These are phyloP conservation scores for Choloepus hoffmanni DNA, from an alignment of 2,113 vertebrate species.

Conservation along the genomic window DNA sequence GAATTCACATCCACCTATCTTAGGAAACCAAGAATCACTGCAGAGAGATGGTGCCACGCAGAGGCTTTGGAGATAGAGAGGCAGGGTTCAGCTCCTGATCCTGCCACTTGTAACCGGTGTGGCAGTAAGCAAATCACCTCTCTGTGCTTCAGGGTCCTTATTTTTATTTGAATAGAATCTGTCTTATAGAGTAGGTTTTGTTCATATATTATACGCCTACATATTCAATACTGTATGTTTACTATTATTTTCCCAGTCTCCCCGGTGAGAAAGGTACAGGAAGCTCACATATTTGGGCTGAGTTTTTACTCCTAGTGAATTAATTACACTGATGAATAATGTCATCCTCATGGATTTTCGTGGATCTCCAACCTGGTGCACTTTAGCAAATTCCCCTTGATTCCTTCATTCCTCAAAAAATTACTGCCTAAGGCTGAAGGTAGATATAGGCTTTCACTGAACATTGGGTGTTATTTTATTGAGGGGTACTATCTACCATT, in stretches of 20 bases:
- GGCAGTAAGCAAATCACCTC: neutral
- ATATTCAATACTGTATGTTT: neutral
- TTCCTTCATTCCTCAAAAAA: neutral
- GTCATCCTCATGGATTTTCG: neutral
- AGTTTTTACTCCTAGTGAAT: neutral
- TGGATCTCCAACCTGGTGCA: fast-evolving
- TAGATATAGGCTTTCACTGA: neutral
- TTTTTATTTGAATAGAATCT: neutral
- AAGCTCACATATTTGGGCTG: neutral
- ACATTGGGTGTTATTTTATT: neutral
- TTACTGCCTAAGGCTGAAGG: neutral
- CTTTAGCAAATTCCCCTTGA: neutral
- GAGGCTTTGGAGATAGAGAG: neutral
- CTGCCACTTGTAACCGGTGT: neutral
- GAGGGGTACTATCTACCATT: neutral
- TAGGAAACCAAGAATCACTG: neutral
- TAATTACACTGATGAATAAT: neutral
- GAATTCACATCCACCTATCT: neutral
- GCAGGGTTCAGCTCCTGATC: neutral
- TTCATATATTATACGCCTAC: neutral
- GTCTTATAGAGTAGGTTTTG: neutral
- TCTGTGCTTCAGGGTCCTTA: neutral
- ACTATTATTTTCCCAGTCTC: slow-evolving; percentile 1
- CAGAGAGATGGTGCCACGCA: neutral
- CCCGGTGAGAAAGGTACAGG: neutral